Percentiles rank a stretch among this genome's conserved stretches.
phyloP scores from a whole-genome alignment of 2,888 invertebrate species.

The Heliconius ethilla region DNA sequence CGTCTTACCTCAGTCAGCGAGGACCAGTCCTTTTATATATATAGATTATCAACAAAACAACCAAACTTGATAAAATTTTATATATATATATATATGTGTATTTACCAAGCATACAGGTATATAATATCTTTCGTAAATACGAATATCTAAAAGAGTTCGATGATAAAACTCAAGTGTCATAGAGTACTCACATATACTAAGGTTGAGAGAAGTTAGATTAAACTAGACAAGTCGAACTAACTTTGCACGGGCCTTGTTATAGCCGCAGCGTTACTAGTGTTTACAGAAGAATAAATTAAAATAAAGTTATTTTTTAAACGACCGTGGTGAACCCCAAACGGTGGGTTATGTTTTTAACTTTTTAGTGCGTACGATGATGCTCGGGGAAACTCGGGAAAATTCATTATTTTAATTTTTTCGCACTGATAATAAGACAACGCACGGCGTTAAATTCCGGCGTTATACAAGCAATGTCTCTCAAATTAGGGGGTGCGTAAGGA shows the following conservation, averaged over 20 bases:
- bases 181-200: constrained; percentile 13
- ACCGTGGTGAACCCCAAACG: too few species aligned
- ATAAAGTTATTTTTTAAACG: not conserved
- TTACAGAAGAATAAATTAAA: not conserved
- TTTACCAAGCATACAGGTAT: not conserved
- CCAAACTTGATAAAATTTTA: not conserved
- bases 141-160: constrained; percentile 10
- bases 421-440: too few species aligned
- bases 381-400: too few species aligned
- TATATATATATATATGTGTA: not conserved
- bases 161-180: constrained; percentile 18
- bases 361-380: too few species aligned
- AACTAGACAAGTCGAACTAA: constrained; percentile 26
- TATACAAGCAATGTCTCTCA: too few species aligned
- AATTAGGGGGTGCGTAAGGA: too few species aligned
- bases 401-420: too few species aligned
- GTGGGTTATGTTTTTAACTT: too few species aligned
- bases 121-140: not conserved
- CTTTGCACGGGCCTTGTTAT: constrained; percentile 15
- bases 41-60: not conserved
- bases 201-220: constrained; percentile 31
- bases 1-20: too few species aligned
- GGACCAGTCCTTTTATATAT: too few species aligned
- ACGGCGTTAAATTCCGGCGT: too few species aligned
- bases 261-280: constrained; percentile 21